Conservation (phyloP, 2,888 invertebrate species). For the Pheosia gnoma region DNA sequence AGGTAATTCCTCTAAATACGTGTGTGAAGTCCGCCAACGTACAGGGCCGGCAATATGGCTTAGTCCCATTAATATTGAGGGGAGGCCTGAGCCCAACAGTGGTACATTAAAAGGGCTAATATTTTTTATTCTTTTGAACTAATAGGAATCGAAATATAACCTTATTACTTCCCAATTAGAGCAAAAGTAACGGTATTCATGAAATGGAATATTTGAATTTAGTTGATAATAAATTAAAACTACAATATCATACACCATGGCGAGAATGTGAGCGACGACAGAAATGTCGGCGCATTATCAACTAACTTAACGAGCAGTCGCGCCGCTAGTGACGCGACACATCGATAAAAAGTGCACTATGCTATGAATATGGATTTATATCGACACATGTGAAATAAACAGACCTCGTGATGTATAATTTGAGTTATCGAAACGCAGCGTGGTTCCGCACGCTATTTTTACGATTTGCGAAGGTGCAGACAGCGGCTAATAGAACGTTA, state of each 20-base stretch:
- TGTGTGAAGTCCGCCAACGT: no score
- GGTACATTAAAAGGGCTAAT: no score
- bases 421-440: constrained; percentile 44
- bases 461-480: constrained; percentile 17
- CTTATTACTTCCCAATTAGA: no score
- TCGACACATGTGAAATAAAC: constrained; percentile 41
- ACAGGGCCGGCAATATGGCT: no score
- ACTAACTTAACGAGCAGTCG: constrained; percentile 57
- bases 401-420: constrained; percentile 41
- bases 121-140: no score
- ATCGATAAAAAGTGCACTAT: constrained; percentile 46
- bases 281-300: constrained; percentile 64
- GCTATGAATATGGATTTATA: constrained; percentile 51
- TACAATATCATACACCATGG: constrained; percentile 13
- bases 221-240: not conserved
- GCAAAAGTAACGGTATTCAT: not conserved
- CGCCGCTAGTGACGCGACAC: constrained; percentile 47
- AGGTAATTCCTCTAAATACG: no score
- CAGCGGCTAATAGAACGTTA: constrained; percentile 6
- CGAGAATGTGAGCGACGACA: constrained; percentile 52
- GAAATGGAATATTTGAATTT: not conserved
- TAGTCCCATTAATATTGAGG: no score
- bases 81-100: no score
- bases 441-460: constrained; percentile 44
- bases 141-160: no score